These are phyloP conservation scores for Sciurus carolinensis DNA, from an alignment of 2,797 vertebrate species.

Conservation along the genomic window DNA sequence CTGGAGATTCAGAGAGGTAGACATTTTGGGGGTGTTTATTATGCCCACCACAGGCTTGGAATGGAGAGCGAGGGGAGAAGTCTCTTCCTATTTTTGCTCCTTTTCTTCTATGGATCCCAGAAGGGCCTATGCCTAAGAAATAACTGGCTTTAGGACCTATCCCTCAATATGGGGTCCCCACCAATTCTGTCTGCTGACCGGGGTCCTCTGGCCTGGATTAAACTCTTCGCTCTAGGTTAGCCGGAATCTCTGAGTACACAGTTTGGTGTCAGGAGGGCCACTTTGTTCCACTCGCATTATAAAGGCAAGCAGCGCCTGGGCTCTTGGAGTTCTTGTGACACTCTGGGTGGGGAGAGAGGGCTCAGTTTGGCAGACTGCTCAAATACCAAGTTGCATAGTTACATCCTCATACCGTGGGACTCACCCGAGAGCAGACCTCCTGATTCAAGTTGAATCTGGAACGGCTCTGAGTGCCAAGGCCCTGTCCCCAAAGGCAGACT, in stretches of 20 bases:
- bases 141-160: not conserved
- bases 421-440: not conserved
- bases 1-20: not conserved
- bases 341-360: not conserved
- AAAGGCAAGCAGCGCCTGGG: slow-evolving; percentile 25
- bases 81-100: not conserved
- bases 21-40: not conserved
- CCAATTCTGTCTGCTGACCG: not conserved
- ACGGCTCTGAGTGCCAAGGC: not conserved
- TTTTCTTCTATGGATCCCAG: not conserved
- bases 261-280: not conserved
- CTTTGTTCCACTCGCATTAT: not conserved
- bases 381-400: slow-evolving; percentile 58
- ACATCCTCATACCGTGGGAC: not conserved
- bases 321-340: not conserved
- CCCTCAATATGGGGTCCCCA: not conserved
- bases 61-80: not conserved
- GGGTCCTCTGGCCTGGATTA: not conserved
- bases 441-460: not conserved
- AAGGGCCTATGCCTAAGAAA: not conserved
- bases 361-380: slow-evolving; percentile 35
- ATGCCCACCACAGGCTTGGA: not conserved
- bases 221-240: not conserved
- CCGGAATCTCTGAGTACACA: not conserved
- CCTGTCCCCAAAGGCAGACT: not conserved